phyloP scores from a whole-genome alignment of 1,140 invertebrate species.

The Achroia grisella region DNA sequence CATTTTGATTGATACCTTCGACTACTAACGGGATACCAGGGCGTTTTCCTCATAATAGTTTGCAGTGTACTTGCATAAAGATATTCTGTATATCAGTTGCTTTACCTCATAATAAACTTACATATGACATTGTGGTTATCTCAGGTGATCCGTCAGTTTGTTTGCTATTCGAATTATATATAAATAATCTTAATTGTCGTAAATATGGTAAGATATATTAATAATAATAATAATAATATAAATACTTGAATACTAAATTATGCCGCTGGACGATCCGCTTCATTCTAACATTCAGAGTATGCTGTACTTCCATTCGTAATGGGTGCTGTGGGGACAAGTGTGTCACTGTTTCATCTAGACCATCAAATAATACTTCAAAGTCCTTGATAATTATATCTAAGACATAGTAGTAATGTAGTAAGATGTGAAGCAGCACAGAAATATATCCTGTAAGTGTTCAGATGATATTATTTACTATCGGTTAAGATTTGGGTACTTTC shows the following conservation, averaged over 20 bases:
- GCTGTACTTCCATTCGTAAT: constrained; percentile 17
- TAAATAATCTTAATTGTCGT: background rate
- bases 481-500: too few species aligned
- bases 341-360: constrained; percentile 22
- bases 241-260: constrained; percentile 33
- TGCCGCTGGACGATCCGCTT: constrained; percentile 34
- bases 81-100: too few species aligned
- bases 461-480: too few species aligned
- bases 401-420: constrained; percentile 31
- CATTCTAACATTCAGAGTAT: constrained; percentile 26
- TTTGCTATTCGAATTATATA: too few species aligned
- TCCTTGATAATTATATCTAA: constrained; percentile 38
- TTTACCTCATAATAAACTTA: too few species aligned
- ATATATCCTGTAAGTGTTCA: constrained; percentile 40
- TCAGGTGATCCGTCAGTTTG: too few species aligned
- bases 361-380: constrained; percentile 32
- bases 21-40: too few species aligned
- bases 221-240: background rate
- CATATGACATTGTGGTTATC: too few species aligned
- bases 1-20: too few species aligned
- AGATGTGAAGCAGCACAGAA: constrained; percentile 33
- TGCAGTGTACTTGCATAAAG: too few species aligned
- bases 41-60: too few species aligned
- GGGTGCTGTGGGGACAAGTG: constrained; percentile 12
- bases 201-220: background rate